Evolutionary conservation across 2,113 vertebrate species (phyloP), one percentile per base, ranked within the genome.

Genomic region (Copsychus sechellarum): DNA sequence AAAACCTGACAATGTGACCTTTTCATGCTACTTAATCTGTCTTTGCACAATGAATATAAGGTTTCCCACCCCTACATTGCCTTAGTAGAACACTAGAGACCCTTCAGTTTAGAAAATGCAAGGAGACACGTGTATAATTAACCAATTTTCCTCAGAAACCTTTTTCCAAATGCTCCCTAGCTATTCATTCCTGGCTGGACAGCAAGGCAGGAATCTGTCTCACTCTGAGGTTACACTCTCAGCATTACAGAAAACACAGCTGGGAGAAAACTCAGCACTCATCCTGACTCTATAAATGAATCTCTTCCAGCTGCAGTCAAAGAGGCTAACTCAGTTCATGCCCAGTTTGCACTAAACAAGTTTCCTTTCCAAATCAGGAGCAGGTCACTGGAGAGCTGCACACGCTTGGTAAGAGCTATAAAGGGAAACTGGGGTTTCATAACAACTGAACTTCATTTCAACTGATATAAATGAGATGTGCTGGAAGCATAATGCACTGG

Each of bases 291-390:
- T 57, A 14, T 2, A 72, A 76, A 50, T 58, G 1, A 67, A 78
- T n/a, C 81, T 82, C 58, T 80, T 72, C 43, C 81, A 92, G 83
- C 67, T 82, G 48, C 76, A 93, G 60, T 38, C 20, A 0, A 62
- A 80, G 56, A 88, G 38, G 71, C 40, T 77, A 95, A 66, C 42
- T 92, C 71, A 78, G 71, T 62, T 94, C 74, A 65, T 23, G 70
- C 40, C 65, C 89, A 87, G 57, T 54, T 66, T 82, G 71, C 43
- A 77, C 42, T 40, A 78, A 67, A 48, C 28, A 91, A 74, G 47
- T 74, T 93, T 94, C 77, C 64, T 60, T 88, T 86, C 69, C 64
- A 71, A 90, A 95, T 77, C 82, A 94, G 69, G 88, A 92, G 47
- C 90, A 92, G 88, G 77, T 43, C 90, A 60, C 79, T 66, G 76